Conservation (phyloP, 92 coral and sea anemone species). For the Heliopora coerulea region DNA sequence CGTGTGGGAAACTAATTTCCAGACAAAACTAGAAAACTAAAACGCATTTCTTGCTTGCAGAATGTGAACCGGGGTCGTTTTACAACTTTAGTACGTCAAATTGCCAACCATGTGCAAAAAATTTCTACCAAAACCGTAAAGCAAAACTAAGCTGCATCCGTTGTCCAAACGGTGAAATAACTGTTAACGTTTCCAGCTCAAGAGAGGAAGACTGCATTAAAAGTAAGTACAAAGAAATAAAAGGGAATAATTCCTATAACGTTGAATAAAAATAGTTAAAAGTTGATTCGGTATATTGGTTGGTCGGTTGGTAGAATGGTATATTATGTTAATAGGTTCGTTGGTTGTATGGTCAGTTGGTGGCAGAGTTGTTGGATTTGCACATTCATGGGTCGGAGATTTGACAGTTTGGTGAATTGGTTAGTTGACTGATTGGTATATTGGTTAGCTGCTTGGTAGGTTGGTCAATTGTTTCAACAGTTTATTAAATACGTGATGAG, state of each 20-base stretch:
- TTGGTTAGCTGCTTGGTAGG: too few relatives aligned
- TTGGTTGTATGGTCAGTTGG: too few relatives aligned
- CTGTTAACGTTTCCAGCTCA: not conserved
- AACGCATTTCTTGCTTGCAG: not conserved
- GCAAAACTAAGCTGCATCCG: not conserved
- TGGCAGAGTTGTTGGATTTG: too few relatives aligned
- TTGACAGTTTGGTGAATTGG: too few relatives aligned
- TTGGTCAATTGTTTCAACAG: not conserved
- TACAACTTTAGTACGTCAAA: not conserved
- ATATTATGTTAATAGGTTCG: too few relatives aligned
- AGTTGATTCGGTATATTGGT: too few relatives aligned
- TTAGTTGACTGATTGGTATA: too few relatives aligned
- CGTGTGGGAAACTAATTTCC: too few relatives aligned
- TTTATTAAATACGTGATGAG: not conserved
- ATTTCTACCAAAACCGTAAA: not conserved
- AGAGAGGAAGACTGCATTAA: slow-evolving; percentile 8
- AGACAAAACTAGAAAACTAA: too few relatives aligned
- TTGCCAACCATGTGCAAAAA: not conserved
- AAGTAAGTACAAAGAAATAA: not conserved
- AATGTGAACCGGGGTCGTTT: not conserved
- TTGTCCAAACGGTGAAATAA: not conserved
- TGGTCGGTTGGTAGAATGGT: too few relatives aligned
- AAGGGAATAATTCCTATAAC: not conserved
- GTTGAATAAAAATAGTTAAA: too few relatives aligned
- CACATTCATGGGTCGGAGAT: too few relatives aligned